phyloP scores from a whole-genome alignment of 2,113 vertebrate species.

The Leptodactylus fuscus region DNA sequence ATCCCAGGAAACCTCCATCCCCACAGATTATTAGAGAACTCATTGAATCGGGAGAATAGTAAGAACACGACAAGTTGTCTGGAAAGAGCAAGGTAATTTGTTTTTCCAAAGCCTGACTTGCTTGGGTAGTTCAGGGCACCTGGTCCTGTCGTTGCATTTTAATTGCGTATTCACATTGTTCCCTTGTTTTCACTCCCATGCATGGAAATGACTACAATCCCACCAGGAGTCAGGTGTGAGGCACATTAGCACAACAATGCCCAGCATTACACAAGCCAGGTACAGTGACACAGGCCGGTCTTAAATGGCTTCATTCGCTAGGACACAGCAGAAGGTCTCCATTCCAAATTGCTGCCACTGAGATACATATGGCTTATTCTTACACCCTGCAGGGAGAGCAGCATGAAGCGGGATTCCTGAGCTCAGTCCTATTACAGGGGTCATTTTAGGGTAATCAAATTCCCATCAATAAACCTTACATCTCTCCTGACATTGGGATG shows the following conservation, averaged over 20 bases:
- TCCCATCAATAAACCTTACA: not conserved
- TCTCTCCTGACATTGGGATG: not conserved
- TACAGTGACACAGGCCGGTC: not conserved
- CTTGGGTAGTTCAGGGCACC: not conserved
- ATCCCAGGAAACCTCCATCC: not conserved
- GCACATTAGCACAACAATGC: constrained; percentile 27
- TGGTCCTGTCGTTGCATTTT: constrained; percentile 13
- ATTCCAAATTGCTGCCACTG: constrained; percentile 37
- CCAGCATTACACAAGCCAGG: not conserved
- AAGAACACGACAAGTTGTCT: not conserved
- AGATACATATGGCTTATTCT: constrained; percentile 49
- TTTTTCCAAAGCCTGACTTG: constrained; percentile 53
- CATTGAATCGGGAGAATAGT: constrained; percentile 8
- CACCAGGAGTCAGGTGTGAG: constrained; percentile 37
- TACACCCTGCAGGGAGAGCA: constrained; percentile 30
- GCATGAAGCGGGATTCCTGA: constrained; percentile 27
- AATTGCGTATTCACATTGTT: constrained; percentile 32
- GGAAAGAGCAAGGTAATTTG: constrained; percentile 14
- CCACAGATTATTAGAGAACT: not conserved
- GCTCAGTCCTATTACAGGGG: constrained; percentile 16
- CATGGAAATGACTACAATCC: constrained; percentile 27
- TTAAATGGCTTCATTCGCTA: constrained; percentile 10
- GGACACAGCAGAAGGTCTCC: constrained; percentile 20
- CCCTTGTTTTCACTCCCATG: not conserved
- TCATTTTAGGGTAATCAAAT: constrained; percentile 21